Percentiles rank a stretch among this genome's conserved stretches.
Conservation (phyloP, 2,888 invertebrate genomes). For the Rhamnusium bicolor region DNA sequence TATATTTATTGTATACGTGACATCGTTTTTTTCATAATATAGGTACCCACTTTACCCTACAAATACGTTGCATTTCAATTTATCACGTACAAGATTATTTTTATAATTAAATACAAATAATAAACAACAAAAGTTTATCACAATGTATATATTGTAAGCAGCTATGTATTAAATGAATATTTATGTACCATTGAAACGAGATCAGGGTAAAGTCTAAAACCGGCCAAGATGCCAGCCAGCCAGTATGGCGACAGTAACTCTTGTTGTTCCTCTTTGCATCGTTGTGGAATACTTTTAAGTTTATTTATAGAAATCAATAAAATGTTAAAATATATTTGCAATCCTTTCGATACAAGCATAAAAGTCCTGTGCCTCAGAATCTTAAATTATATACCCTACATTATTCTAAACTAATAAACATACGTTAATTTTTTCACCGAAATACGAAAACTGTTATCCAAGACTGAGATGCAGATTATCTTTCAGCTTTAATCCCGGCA, state of each 20-base stretch:
- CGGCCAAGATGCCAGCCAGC: conserved; percentile 12
- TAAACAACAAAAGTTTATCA: conserved; percentile 11
- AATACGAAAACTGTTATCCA: no score
- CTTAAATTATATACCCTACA: background rate
- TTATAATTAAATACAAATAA: conserved; percentile 3
- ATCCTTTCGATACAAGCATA: background rate
- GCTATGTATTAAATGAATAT: background rate
- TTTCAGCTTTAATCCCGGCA: no score
- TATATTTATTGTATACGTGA: no score
- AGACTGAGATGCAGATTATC: no score
- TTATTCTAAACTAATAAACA: background rate
- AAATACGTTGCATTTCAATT: background rate
- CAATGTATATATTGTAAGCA: background rate
- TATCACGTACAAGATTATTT: background rate
- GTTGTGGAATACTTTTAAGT: conserved; percentile 3
- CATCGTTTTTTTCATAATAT: background rate
- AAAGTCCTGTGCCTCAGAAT: background rate
- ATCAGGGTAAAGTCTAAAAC: conserved; percentile 17
- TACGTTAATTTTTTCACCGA: no score
- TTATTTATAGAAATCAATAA: conserved; percentile 20
- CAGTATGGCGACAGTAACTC: conserved; percentile 20
- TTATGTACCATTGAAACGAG: conserved; percentile 7
- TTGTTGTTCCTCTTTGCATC: conserved; percentile 10
- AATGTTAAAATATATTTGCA: background rate
- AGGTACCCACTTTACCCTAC: background rate